Percentiles rank a stretch among this genome's conserved stretches.
Evolutionary conservation across 2,888 invertebrate genomes (phyloP).

Genomic region (Lithophane semibrunnea): DNA sequence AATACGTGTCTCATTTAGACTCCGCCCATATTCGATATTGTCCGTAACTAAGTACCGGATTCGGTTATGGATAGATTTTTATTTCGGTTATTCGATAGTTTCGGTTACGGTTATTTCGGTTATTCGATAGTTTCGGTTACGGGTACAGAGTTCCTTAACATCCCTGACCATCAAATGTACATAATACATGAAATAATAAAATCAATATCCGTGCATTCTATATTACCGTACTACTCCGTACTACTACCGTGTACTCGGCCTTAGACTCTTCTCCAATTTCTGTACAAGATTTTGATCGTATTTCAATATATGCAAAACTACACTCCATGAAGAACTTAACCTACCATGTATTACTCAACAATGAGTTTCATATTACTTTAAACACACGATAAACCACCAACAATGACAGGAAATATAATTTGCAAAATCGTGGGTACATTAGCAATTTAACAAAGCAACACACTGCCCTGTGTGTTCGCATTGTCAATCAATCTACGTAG

Average conservation of each 20-base stretch:
- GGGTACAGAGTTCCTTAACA: too few relatives aligned
- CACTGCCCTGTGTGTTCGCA: conserved; percentile 70
- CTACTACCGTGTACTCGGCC: too few relatives aligned
- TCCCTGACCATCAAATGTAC: background rate
- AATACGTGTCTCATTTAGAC: too few relatives aligned
- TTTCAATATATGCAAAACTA: conserved; percentile 6
- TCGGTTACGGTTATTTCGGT: too few relatives aligned
- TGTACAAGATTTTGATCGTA: background rate
- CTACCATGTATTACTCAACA: conserved; percentile 14
- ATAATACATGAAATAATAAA: background rate
- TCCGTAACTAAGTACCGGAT: too few relatives aligned
- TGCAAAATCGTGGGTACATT: conserved; percentile 64
- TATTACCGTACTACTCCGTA: too few relatives aligned
- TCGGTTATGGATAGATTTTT: too few relatives aligned
- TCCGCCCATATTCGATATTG: too few relatives aligned
- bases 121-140: too few relatives aligned
- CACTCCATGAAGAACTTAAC: background rate
- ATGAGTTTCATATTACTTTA: conserved; percentile 28
- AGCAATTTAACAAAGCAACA: conserved; percentile 71
- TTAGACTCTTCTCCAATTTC: conserved; percentile 18
- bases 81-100: too few relatives aligned
- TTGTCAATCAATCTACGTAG: conserved; percentile 80
- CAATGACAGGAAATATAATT: conserved; percentile 66
- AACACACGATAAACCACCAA: conserved; percentile 47
- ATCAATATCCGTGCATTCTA: background rate